phyloP scores from a whole-genome alignment of 1,140 invertebrate species.

The Parapsyche elsis region DNA sequence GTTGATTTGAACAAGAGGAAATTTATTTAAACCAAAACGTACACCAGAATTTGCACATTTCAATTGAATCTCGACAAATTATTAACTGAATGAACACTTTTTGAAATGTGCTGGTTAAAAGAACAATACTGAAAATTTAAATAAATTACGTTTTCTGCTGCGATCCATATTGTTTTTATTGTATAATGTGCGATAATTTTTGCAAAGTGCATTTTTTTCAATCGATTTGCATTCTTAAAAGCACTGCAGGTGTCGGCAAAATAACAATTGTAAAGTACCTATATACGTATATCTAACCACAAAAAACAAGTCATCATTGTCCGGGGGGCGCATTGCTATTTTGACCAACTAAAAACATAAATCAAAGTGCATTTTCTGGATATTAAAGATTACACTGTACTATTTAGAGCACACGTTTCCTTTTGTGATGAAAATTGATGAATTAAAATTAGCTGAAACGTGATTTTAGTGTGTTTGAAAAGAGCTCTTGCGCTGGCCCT shows the following conservation, averaged over 20 bases:
- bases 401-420: no score
- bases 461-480: neutral
- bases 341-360: neutral
- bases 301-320: slow-evolving; percentile 34
- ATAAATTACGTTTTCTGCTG: slow-evolving; percentile 1
- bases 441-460: neutral
- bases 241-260: slow-evolving; percentile 55
- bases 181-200: neutral
- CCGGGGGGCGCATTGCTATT: slow-evolving; percentile 44
- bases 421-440: no score
- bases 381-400: neutral
- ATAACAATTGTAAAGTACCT: slow-evolving; percentile 4
- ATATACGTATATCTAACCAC: slow-evolving; percentile 24
- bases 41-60: slow-evolving; percentile 37
- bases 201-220: neutral
- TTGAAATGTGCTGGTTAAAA: slow-evolving; percentile 14
- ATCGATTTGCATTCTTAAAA: slow-evolving; percentile 24
- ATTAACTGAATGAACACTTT: neutral
- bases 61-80: neutral
- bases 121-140: neutral
- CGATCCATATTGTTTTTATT: slow-evolving; percentile 15
- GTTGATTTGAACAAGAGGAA: neutral
- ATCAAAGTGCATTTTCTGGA: slow-evolving; percentile 49
- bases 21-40: neutral
- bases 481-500: slow-evolving; percentile 53